Conservation (phyloP, 2,113 vertebrate species). For the Callipepla californica region DNA sequence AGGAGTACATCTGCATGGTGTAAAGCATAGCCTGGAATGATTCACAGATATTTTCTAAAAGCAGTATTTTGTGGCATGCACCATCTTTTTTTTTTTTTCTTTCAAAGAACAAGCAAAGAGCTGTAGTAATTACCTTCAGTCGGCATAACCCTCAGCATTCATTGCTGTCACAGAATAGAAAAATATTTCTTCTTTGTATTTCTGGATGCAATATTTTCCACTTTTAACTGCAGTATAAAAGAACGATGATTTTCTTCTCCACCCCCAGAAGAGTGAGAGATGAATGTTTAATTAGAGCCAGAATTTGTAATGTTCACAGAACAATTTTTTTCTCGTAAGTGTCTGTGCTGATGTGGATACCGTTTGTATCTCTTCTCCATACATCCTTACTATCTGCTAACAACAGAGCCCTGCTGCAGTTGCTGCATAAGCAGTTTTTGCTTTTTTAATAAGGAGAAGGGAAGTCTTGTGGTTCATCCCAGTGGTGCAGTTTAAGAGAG, state of each 20-base stretch:
- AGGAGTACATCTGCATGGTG: neutral
- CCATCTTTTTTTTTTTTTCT: neutral
- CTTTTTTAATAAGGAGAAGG: slow-evolving; percentile 75
- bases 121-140: slow-evolving; percentile 63
- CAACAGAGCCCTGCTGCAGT: slow-evolving; percentile 71
- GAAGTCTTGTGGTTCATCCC: slow-evolving; percentile 73
- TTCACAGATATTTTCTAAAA: slow-evolving; percentile 39
- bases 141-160: slow-evolving; percentile 41
- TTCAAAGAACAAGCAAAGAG: neutral
- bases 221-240: slow-evolving; percentile 65
- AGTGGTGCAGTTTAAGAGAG: slow-evolving; percentile 72
- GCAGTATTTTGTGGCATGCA: neutral
- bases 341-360: slow-evolving; percentile 23
- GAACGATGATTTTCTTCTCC: slow-evolving; percentile 61
- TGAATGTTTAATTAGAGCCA: slow-evolving; percentile 67
- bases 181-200: slow-evolving; percentile 61
- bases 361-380: slow-evolving; percentile 56
- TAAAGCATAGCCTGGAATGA: neutral
- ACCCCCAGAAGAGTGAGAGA: slow-evolving; percentile 46
- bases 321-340: slow-evolving; percentile 57
- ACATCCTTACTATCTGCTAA: slow-evolving; percentile 64
- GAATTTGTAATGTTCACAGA: slow-evolving; percentile 65
- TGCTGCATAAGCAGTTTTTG: slow-evolving; percentile 86
- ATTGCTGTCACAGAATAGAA: slow-evolving; percentile 61
- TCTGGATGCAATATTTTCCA: slow-evolving; percentile 64